Base-by-base conservation (phyloP, 37 sponge, comb jelly and placozoan genomes). In the Petrosia ficiformis region DNA sequence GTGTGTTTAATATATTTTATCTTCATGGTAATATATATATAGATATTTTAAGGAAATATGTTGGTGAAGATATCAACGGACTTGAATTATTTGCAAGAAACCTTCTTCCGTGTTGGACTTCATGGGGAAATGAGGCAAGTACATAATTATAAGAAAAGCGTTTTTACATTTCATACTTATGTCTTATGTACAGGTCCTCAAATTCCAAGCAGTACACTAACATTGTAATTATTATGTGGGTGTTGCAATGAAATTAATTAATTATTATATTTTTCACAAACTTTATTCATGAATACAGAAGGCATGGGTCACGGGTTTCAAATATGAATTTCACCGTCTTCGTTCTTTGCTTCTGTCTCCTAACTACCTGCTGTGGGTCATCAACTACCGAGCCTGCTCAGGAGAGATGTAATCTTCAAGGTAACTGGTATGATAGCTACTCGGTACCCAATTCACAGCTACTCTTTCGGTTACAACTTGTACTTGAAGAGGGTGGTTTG, bases 111-210 rank as follows among this genome's bases (percentile, higher is more conserved):
- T 80, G 80, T 21, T 91, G 92, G 92, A 91, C 84, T 54, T 83
- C 85, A 0, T 91, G 92, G 92, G 92, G 92, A 38, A 87, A 91
- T 77, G 92, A 91, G 71, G 88, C 86, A 64, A 70, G 36, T 58
- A 16, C 71, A 11, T 6, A 4, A 4, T 2, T 5, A 2, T 60
- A 60, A 6, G 63, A 29, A 60, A 29, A 60, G 63, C 6, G 31
- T 60, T 4, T 32, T 6, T 4, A 60, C 31, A 2, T 29, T 60
- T 29, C 28, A 4, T 32, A 4, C 2, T 2, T 32, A 6, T 64
- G 4, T 64, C 1, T 2, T 14, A 1, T 19, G 5, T 10, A 64
- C 16, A 64, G 65, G 65, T 64, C 11, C 65, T 64, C 33, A 64
- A 64, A 16, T 64, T 64, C 65, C 65, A 64, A 19, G 65, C 32